These are phyloP conservation scores for Astyanax mexicanus DNA, from an alignment of 2,797 vertebrate species.

Conservation along the genomic window DNA sequence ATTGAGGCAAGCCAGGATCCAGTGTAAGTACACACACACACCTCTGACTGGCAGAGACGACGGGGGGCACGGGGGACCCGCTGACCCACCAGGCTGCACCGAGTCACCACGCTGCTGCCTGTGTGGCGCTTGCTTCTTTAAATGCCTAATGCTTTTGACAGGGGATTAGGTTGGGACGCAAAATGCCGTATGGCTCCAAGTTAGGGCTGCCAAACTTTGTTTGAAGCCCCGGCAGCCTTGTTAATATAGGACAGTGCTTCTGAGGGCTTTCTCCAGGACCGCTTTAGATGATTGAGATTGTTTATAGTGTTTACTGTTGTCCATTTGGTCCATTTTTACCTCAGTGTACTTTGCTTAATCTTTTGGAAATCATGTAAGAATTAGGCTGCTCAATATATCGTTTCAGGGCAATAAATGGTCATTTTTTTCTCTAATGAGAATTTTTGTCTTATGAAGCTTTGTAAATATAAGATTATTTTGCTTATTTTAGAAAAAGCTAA, in stretches of 20 bases:
- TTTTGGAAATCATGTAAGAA: too few species aligned
- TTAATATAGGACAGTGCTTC: conserved; percentile 14
- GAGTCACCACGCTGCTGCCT: conserved; percentile 75
- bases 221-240: conserved; percentile 28
- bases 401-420: too few species aligned
- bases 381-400: too few species aligned
- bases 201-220: conserved; percentile 75
- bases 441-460: too few species aligned
- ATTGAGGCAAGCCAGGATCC: conserved; percentile 94
- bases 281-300: not conserved
- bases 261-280: conserved; percentile 3
- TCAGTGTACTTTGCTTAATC: too few species aligned
- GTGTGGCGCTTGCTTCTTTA: conserved; percentile 74
- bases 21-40: conserved; percentile 92
- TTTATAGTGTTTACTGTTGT: conserved; percentile 5
- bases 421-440: too few species aligned
- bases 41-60: conserved; percentile 75
- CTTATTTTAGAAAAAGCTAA: too few species aligned
- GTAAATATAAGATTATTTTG: too few species aligned
- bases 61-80: conserved; percentile 55
- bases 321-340: too few species aligned
- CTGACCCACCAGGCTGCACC: conserved; percentile 77
- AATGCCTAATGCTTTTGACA: conserved; percentile 79
- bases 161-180: conserved; percentile 78
- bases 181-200: conserved; percentile 76